Evolutionary conservation across 1,140 invertebrate genomes (phyloP).

Genomic region (Orchestia grillus): DNA sequence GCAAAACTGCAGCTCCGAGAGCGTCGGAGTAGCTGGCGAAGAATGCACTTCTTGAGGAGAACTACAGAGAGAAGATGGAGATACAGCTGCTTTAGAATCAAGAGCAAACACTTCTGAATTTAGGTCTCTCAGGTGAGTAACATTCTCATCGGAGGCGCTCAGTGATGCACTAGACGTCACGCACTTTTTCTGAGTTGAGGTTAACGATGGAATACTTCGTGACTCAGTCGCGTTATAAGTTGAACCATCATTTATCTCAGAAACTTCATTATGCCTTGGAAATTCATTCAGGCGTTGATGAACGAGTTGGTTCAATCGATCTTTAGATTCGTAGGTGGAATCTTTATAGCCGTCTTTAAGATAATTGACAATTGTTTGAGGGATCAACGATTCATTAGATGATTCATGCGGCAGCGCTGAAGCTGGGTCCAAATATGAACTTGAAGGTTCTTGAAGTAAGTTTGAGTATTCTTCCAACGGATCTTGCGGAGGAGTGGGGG

Average conservation of each 20-base stretch:
- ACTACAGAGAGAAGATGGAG: background rate
- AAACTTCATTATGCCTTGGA: too few species aligned
- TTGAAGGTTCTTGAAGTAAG: background rate
- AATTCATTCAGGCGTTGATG: background rate
- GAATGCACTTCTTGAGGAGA: background rate
- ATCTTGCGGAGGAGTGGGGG: conserved; percentile 22
- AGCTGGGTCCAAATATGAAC: background rate
- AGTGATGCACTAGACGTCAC: background rate
- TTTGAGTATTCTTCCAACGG: background rate
- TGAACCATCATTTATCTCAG: too few species aligned
- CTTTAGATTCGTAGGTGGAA: background rate
- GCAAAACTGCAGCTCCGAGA: conserved; percentile 21
- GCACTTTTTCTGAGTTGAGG: background rate
- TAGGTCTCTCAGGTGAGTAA: background rate
- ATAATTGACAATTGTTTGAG: background rate
- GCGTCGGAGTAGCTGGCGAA: conserved; percentile 8
- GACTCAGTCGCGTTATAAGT: background rate
- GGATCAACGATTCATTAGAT: background rate
- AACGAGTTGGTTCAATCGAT: background rate
- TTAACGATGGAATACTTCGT: background rate
- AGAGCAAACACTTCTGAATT: background rate
- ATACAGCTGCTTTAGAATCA: background rate
- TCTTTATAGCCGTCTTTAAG: background rate
- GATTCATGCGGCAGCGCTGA: background rate
- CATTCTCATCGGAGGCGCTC: background rate